These are phyloP conservation scores for Iguana delicatissima DNA, from an alignment of 2,797 vertebrate genomes.

Conservation along the genomic window DNA sequence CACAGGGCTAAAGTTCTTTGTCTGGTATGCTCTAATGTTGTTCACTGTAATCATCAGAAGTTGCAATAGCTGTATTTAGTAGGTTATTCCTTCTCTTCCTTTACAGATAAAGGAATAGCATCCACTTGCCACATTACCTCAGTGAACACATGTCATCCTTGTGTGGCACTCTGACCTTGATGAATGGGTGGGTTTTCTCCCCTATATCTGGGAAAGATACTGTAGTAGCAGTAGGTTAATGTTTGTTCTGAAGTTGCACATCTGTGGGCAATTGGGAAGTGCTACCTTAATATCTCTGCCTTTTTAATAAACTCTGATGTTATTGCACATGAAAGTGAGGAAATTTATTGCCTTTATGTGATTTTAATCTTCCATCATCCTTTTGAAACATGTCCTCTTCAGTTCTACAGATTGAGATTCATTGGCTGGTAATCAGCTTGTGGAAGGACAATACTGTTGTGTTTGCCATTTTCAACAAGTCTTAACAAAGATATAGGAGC, in stretches of 20 bases:
- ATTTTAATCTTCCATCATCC: constrained; percentile 44
- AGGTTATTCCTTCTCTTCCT: not conserved
- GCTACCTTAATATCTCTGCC: constrained; percentile 3
- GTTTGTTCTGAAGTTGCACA: not conserved
- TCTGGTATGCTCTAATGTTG: not conserved
- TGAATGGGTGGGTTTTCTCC: accelerated
- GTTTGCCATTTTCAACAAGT: constrained; percentile 28
- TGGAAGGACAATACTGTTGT: constrained; percentile 12
- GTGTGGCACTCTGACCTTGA: not conserved
- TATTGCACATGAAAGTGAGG: constrained; percentile 35
- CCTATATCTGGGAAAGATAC: not conserved
- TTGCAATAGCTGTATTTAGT: too few species aligned
- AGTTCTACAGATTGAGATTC: constrained; percentile 9
- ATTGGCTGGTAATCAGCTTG: not conserved
- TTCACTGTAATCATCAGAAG: not conserved
- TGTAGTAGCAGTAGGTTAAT: not conserved
- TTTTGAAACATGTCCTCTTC: constrained; percentile 41
- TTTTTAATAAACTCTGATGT: constrained; percentile 2
- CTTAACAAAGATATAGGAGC: constrained; percentile 19
- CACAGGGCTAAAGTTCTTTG: not conserved
- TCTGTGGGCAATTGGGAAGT: constrained; percentile 1
- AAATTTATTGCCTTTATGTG: constrained; percentile 20
- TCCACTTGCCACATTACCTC: accelerated
- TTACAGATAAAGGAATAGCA: not conserved
- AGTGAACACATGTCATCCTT: not conserved